Evolutionary conservation across 2,888 invertebrate species (phyloP).

Genomic region (Dromius quadrimaculatus): DNA sequence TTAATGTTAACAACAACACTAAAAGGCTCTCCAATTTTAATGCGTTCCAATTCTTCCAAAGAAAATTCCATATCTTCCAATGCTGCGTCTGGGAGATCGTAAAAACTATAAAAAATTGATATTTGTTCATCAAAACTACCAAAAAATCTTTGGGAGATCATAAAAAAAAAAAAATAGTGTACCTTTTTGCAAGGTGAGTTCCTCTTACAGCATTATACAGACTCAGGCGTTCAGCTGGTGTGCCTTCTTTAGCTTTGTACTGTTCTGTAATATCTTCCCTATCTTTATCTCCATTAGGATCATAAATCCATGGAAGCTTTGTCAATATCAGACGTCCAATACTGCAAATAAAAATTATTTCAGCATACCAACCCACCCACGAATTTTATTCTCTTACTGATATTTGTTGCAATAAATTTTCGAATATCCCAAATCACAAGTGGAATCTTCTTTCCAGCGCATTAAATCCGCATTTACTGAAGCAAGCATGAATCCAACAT

Average conservation of each 20-base stretch:
- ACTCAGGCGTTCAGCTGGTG: constrained; percentile 78
- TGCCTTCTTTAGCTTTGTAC: constrained; percentile 81
- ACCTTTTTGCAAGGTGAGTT: constrained; percentile 76
- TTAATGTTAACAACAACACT: constrained; percentile 75
- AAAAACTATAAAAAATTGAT: constrained; percentile 67
- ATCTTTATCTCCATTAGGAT: constrained; percentile 79
- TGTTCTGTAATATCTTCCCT: constrained; percentile 76
- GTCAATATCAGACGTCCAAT: constrained; percentile 82
- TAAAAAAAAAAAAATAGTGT: constrained; percentile 18
- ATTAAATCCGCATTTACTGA: constrained; percentile 88
- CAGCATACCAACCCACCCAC: neutral
- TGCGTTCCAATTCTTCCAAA: constrained; percentile 77
- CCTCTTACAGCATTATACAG: constrained; percentile 81
- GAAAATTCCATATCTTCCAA: constrained; percentile 75
- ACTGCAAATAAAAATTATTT: constrained; percentile 66
- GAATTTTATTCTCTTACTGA: constrained; percentile 70
- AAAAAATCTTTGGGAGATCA: neutral
- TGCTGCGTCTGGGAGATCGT: constrained; percentile 70
- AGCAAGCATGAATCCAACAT: constrained; percentile 82
- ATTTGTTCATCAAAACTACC: neutral
- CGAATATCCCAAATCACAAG: constrained; percentile 74
- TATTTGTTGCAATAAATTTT: constrained; percentile 80
- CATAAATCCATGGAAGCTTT: constrained; percentile 79
- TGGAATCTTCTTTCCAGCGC: constrained; percentile 80
- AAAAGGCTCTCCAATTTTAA: constrained; percentile 79